Conservation (phyloP, 2,113 vertebrate species). For the Porphyrio hochstetteri region DNA sequence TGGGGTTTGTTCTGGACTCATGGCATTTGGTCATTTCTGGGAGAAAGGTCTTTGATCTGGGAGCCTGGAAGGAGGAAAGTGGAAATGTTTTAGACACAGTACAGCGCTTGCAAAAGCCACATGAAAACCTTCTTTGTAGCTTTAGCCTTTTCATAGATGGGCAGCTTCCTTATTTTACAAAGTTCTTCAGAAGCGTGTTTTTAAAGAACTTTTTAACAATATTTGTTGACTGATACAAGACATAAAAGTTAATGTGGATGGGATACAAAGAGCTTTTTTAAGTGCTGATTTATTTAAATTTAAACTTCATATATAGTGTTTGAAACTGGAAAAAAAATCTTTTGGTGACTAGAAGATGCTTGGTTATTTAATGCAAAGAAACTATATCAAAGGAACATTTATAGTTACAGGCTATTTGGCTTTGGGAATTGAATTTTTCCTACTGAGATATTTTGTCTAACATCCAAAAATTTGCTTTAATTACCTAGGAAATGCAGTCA, state of each 20-base stretch:
- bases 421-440: slow-evolving; percentile 66
- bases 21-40: slow-evolving; percentile 80
- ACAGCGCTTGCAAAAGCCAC: slow-evolving; percentile 79
- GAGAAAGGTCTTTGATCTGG: slow-evolving; percentile 81
- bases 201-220: slow-evolving; percentile 43
- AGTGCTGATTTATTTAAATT: slow-evolving; percentile 55
- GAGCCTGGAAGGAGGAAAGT: slow-evolving; percentile 71
- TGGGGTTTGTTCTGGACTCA: slow-evolving; percentile 74
- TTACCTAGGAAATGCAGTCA: slow-evolving; percentile 66
- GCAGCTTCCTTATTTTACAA: slow-evolving; percentile 73
- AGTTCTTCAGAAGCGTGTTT: slow-evolving; percentile 53
- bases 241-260: slow-evolving; percentile 50
- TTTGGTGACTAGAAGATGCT: slow-evolving; percentile 40
- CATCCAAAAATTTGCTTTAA: slow-evolving; percentile 72
- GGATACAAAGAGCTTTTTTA: slow-evolving; percentile 44
- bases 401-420: slow-evolving; percentile 68
- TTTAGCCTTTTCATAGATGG: slow-evolving; percentile 75
- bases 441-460: slow-evolving; percentile 67
- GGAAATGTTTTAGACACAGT: slow-evolving; percentile 78
- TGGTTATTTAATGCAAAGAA: slow-evolving; percentile 63
- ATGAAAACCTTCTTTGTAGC: slow-evolving; percentile 82
- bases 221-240: slow-evolving; percentile 41
- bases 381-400: slow-evolving; percentile 63
- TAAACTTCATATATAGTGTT: slow-evolving; percentile 34
- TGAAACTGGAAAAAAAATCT: neutral